These are phyloP conservation scores for Chaetodon trifascialis DNA, from an alignment of 2,113 vertebrate species.

Conservation along the genomic window DNA sequence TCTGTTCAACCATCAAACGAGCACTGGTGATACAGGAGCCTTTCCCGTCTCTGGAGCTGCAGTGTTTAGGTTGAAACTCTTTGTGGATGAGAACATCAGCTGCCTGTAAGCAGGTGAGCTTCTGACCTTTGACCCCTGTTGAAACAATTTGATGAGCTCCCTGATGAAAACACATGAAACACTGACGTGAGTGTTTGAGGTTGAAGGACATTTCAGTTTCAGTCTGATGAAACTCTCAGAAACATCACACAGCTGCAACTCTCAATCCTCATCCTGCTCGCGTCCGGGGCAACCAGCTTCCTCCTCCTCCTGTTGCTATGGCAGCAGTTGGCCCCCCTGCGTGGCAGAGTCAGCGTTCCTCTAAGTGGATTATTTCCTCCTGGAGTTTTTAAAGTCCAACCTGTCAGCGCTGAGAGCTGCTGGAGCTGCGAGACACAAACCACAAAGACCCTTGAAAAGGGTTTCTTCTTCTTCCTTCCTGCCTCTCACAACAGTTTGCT, in stretches of 20 bases:
- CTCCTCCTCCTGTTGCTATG: slow-evolving; percentile 10
- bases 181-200: background rate
- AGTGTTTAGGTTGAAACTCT: too few species aligned
- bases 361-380: slow-evolving; percentile 23
- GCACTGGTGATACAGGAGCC: too few species aligned
- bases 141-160: background rate
- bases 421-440: too few species aligned
- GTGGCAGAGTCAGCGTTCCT: background rate
- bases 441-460: too few species aligned
- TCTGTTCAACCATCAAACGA: too few species aligned
- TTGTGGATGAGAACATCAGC: too few species aligned
- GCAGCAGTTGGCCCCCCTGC: background rate
- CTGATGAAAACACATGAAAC: background rate
- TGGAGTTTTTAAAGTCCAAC: slow-evolving; percentile 7
- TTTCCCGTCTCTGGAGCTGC: too few species aligned
- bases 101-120: background rate
- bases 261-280: background rate
- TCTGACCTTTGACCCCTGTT: background rate
- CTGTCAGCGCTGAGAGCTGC: background rate
- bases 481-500: too few species aligned
- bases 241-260: background rate
- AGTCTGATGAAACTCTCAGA: slow-evolving; percentile 17
- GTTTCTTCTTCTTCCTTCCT: too few species aligned
- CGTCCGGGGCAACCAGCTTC: background rate
- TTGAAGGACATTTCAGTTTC: background rate